These are phyloP conservation scores for Mallateleia sp. DNA, from an alignment of 2,888 invertebrate species.

Conservation along the genomic window DNA sequence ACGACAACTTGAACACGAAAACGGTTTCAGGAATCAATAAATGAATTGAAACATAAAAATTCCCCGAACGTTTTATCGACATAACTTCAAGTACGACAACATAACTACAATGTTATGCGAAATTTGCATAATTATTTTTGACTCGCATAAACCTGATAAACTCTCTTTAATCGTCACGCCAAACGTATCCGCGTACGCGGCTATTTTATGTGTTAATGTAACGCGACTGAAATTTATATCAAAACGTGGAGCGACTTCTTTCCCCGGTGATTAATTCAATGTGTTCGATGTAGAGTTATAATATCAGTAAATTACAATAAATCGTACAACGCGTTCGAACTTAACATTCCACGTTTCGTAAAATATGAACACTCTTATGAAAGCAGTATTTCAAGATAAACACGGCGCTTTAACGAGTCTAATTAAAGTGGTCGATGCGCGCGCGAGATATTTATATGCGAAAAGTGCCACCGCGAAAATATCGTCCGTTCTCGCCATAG, in stretches of 20 bases:
- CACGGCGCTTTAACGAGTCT: conserved; percentile 68
- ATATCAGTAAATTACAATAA: conserved; percentile 72
- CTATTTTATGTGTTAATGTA: conserved; percentile 48
- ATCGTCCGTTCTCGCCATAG: conserved; percentile 38
- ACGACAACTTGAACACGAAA: neutral
- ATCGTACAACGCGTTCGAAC: conserved; percentile 41
- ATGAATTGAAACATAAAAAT: conserved; percentile 3
- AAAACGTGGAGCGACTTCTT: conserved; percentile 59
- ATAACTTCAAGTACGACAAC: neutral
- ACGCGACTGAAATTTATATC: conserved; percentile 68
- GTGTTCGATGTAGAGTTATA: conserved; percentile 60
- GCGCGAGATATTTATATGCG: conserved; percentile 65
- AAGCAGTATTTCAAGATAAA: conserved; percentile 75
- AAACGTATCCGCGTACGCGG: conserved; percentile 55
- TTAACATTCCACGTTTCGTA: conserved; percentile 53
- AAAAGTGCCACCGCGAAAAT: conserved; percentile 58
- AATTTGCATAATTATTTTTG: conserved; percentile 62
- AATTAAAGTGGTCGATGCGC: conserved; percentile 70
- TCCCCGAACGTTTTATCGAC: neutral
- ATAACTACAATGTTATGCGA: conserved; percentile 52
- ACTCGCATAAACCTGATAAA: conserved; percentile 63
- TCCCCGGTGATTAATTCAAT: conserved; percentile 64
- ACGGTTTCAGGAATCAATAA: neutral
- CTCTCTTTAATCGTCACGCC: conserved; percentile 52
- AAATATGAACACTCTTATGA: conserved; percentile 61